Base-by-base conservation (phyloP, 1,140 invertebrate genomes). In the Lordiphosa stackelbergi region DNA sequence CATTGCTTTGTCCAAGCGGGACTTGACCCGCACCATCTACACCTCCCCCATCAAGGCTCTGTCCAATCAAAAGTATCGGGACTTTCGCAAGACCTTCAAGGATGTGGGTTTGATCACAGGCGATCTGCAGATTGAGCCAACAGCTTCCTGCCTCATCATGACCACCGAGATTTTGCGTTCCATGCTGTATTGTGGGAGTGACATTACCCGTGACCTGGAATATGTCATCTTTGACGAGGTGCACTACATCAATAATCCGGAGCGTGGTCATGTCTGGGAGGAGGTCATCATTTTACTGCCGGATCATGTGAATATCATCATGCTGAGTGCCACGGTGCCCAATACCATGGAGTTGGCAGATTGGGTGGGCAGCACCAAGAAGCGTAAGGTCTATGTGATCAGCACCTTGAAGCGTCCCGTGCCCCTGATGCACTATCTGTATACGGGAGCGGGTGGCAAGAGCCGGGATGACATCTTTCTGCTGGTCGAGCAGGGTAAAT, bases 151-250 rank as follows among this genome's bases (percentile, higher is more conserved):
- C 88, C 91, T 99, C 0, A 98, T 99, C 38, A 99, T 99, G 98
- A 99, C 98, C 0, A 99, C 98, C 1, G 98, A 99, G 91, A 99
- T 99, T 83, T 88, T 99, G 10, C 91, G 97, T 60, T 98, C 96
- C 0, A 99, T 99, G 97, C 88, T 99, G 2, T 99, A 98, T 85
- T 96, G 96, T 84, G 97, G 95, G 13, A 97, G 96, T 53, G 97
- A 99, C 84, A 93, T 97, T 49, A 94, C 98, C 3, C 90, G 96
- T 52, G 98, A 99, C 89, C 89, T 99, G 42, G 98, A 99, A 87
- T 99, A 97, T 91, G 98, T 99, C 3, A 97, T 99, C 73, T 99
- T 99, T 88, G 98, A 99, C 88, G 98, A 99, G 90, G 97, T 99
- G 19, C 98, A 99, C 88, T 99, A 99, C 83, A 97, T 99, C 43